Evolutionary conservation across 2,797 vertebrate species (phyloP), one percentile per base, ranked within the genome.

Genomic region (Platyrinchus mystaceus): DNA sequence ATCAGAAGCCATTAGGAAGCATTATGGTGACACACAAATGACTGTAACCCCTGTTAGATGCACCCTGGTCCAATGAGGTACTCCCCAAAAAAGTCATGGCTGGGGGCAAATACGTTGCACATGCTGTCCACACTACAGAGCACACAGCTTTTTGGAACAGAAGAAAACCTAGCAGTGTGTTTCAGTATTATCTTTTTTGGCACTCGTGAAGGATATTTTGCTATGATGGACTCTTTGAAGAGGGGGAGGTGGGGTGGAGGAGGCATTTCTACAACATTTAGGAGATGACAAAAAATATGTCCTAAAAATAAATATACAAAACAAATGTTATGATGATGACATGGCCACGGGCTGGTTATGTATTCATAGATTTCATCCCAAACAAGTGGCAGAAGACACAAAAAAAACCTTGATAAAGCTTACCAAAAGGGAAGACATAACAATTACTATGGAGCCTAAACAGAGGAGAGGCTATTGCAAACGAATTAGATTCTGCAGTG

Each of bases 81-180:
- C 34, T 64, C 37, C 37, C 28, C 4, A 5, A 34, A 59, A 30
- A 28, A n/a, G 36, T 6, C 12, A 12, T 3, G 15, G 34, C n/a
- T 37, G 15, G 43, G 36, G 34, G 5, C 1, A 23, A 37, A 18
- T 39, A 34, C 9, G 10, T 24, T 20, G 27, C 15, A 27, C 3
- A 1, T 7, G 14, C 14, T 76, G 34, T 53, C 60, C n/a, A 37
- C 26, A 9, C 22, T 59, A 12, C 15, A 50, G 12, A 1, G 6
- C 6, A 47, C 69, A 15, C 18, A 81, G 39, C 47, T 19, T 74
- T 34, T 50, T 56, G 17, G 59, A 94, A 77, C 8, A 70, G 59
- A 41, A 47, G 34, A 62, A 88, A 68, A 53, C 16, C 23, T 60
- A 24, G 7, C 10, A 64, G 3, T 0, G 0, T 43, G n/a, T 22